Conservation (phyloP, 1,140 invertebrate genomes). For the Plodia interpunctella region DNA sequence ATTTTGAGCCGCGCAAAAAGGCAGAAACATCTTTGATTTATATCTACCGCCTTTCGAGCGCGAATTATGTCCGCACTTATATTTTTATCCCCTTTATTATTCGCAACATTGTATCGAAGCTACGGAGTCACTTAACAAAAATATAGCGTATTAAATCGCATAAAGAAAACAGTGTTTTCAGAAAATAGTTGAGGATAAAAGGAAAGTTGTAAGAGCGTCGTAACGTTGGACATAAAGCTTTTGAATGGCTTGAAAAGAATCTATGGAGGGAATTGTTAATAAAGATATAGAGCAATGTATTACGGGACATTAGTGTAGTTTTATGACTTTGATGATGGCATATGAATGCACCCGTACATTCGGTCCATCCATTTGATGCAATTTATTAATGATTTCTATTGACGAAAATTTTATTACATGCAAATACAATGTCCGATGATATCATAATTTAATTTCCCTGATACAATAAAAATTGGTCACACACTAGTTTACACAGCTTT, state of each 20-base stretch:
- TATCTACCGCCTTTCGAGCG: conserved; percentile 48
- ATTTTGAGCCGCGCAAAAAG: conserved; percentile 51
- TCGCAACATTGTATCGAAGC: conserved; percentile 62
- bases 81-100: conserved; percentile 62
- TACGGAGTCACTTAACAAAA: conserved; percentile 66
- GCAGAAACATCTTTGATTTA: conserved; percentile 61
- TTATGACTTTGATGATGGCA: conserved; percentile 53
- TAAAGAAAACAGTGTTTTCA: conserved; percentile 75
- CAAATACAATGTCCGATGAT: background rate
- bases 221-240: conserved; percentile 69
- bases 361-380: conserved; percentile 8
- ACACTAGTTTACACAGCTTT: too few relatives aligned
- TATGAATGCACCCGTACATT: conserved; percentile 58
- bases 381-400: conserved; percentile 17
- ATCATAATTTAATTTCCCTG: background rate
- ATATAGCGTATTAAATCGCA: conserved; percentile 70
- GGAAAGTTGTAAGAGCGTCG: conserved; percentile 68
- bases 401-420: background rate
- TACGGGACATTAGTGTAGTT: conserved; percentile 70
- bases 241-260: conserved; percentile 67
- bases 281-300: conserved; percentile 72
- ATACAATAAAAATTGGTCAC: background rate
- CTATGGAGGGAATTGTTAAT: conserved; percentile 72
- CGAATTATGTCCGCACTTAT: conserved; percentile 62
- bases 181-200: conserved; percentile 70